Conservation (phyloP, 2,888 invertebrate species). For the Boloria euphrosyne region DNA sequence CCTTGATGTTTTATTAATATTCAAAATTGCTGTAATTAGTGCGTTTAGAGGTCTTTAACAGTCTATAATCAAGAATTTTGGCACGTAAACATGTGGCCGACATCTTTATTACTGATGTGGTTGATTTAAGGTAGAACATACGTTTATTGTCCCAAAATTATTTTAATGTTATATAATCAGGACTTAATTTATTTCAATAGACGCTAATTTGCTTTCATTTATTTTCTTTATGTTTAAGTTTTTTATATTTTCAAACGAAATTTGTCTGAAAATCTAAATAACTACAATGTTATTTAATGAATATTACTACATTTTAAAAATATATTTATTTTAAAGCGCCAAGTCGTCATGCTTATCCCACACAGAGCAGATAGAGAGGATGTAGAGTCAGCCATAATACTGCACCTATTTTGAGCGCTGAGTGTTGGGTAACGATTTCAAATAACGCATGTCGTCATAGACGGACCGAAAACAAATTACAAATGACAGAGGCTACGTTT, state of each 20-base stretch:
- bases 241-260: too few species aligned
- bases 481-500: too few species aligned
- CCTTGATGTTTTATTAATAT: background rate
- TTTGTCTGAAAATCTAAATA: background rate
- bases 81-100: conserved; percentile 24
- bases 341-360: too few species aligned
- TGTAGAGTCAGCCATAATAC: too few species aligned
- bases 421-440: conserved; percentile 1
- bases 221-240: too few species aligned
- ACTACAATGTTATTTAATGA: background rate
- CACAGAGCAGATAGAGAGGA: too few species aligned
- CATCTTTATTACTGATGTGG: conserved; percentile 21
- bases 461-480: background rate
- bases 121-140: conserved; percentile 17
- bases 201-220: too few species aligned
- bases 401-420: background rate
- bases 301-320: background rate
- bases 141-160: conserved; percentile 8
- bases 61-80: conserved; percentile 18
- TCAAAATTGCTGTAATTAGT: conserved; percentile 1
- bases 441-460: background rate
- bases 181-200: background rate
- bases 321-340: background rate
- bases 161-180: background rate
- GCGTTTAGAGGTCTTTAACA: conserved; percentile 26